Evolutionary conservation across 2,113 vertebrate species (phyloP), one percentile per base, ranked within the genome.

Genomic region (Phylloscopus trochilus): DNA sequence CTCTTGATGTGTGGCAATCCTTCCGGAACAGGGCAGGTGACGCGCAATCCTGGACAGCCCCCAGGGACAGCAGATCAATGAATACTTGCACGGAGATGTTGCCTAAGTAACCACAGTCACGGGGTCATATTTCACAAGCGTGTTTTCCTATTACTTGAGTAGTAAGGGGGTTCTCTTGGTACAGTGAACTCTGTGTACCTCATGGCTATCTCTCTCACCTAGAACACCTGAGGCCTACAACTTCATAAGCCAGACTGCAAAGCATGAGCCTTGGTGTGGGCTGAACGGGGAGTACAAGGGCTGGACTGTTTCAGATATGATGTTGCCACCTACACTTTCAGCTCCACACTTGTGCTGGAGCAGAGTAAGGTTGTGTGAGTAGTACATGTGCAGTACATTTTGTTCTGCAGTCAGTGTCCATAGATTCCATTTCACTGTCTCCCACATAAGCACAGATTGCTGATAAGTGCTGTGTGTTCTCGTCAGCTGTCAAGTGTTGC

Each of bases 91-190:
- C 1, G 5, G 81, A 79, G 70, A 74, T 69, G 58, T 96, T 97
- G 95, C 94, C 63, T 51, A 95, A 97, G 87, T 87, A 85, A 95
- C 92, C 74, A 87, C 46, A 51, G 93, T 91, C 94, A 95, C 11
- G 4, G n/a, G 78, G 30, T 14, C 11, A 1, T 73, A 35, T 97
- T 95, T 92, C 91, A 76, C 89, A 96, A 97, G 66, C 0, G 0
- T 69, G 28, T 69, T 78, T 83, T 91, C 69, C 78, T 87, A 92
- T 68, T 77, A 13, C 60, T 90, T 51, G 89, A 58, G 53, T 79
- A 84, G 82, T 24, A 75, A 30, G 68, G 39, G 33, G 87, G 73
- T 92, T 62, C 7, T 87, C 69, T 89, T 64, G 69, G n/a, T 56
- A 24, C 49, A 15, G 26, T 58, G 63, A 64, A 5, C 51, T 83